phyloP scores from a whole-genome alignment of 64 coral and sea anemone genomes.

The Montipora efflorescens region DNA sequence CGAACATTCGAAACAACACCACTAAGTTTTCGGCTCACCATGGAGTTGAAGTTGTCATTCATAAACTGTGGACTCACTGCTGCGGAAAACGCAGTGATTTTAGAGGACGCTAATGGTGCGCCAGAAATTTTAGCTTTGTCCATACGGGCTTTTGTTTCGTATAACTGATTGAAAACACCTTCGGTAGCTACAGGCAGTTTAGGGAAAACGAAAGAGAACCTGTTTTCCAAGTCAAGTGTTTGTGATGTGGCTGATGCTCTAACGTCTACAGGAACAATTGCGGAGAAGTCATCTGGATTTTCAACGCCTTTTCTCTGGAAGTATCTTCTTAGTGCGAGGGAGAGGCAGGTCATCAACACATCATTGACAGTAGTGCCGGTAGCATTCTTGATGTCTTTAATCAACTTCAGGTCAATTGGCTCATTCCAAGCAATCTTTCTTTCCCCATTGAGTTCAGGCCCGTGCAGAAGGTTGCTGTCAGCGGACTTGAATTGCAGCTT shows the following conservation, averaged over 20 bases:
- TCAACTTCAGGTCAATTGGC: conserved; percentile 65
- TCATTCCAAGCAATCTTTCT: conserved; percentile 86
- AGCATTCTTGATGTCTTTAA: conserved; percentile 83
- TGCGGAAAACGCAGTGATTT: conserved; percentile 34
- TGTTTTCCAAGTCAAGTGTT: conserved; percentile 74
- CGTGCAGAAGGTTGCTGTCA: conserved; percentile 82
- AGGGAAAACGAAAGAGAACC: conserved; percentile 80
- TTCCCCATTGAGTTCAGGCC: conserved; percentile 64
- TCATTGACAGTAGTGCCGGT: conserved; percentile 94
- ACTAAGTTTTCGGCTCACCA: conserved; percentile 56
- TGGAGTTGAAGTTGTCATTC: conserved; percentile 8
- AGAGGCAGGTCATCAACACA: conserved; percentile 84
- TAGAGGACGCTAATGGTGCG: conserved; percentile 72
- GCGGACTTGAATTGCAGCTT: conserved; percentile 26
- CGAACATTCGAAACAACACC: conserved; percentile 97
- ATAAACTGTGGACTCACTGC: conserved; percentile 69
- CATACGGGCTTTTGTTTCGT: conserved; percentile 83
- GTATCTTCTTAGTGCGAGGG: conserved; percentile 77
- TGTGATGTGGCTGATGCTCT: conserved; percentile 26
- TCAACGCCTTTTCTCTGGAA: conserved; percentile 75
- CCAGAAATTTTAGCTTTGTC: conserved; percentile 84
- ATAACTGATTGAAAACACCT: conserved; percentile 50
- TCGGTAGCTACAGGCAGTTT: conserved; percentile 64
- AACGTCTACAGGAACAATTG: conserved; percentile 90
- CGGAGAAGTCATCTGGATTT: conserved; percentile 74